These are phyloP conservation scores for Mesopsocus fuscifrons DNA, from an alignment of 2,888 invertebrate genomes.

Conservation along the genomic window DNA sequence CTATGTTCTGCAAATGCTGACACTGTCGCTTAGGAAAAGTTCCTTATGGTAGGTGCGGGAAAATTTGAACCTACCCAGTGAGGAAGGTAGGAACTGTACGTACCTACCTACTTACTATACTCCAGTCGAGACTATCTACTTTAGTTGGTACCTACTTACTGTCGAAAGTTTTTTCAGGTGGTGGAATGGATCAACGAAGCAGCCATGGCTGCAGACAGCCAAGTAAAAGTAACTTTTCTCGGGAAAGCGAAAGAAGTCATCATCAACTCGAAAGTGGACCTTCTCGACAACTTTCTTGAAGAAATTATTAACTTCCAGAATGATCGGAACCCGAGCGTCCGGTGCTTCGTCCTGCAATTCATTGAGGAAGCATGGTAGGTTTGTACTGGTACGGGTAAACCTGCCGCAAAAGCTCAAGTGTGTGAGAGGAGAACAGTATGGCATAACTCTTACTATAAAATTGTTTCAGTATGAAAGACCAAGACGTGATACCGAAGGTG, in stretches of 20 bases:
- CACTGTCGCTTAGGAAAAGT: too few species aligned
- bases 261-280: conserved; percentile 52
- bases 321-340: conserved; percentile 66
- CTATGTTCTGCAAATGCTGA: too few species aligned
- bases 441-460: too few species aligned
- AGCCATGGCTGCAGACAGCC: conserved; percentile 37
- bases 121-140: too few species aligned
- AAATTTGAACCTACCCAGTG: too few species aligned
- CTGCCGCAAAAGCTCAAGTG: too few species aligned
- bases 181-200: conserved; percentile 60
- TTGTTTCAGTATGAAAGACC: conserved; percentile 60
- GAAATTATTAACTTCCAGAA: conserved; percentile 72
- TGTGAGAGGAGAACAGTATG: too few species aligned
- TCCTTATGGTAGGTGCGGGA: too few species aligned
- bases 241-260: conserved; percentile 74
- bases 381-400: conserved; percentile 10
- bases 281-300: conserved; percentile 73
- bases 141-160: too few species aligned
- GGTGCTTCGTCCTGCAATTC: conserved; percentile 72
- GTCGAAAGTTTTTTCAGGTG: conserved; percentile 39
- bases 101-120: too few species aligned
- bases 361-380: conserved; percentile 87
- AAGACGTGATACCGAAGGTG: conserved; percentile 60
- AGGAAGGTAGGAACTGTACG: too few species aligned
- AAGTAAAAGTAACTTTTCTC: conserved; percentile 45